Evolutionary conservation across 2,888 invertebrate genomes (phyloP).

Genomic region (Prosopocoilus inquinatus): DNA sequence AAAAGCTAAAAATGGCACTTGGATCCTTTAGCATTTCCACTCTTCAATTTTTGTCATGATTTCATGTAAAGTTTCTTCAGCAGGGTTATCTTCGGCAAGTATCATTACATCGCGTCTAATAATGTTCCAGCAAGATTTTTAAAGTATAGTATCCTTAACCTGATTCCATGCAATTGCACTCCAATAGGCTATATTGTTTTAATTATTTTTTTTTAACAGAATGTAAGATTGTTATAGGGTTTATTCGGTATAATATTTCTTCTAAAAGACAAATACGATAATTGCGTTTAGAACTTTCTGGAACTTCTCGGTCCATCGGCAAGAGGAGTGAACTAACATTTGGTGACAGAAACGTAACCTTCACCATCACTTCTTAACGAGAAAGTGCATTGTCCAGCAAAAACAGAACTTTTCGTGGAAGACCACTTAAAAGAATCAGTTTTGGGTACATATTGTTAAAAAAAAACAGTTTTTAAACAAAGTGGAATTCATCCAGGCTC

Average conservation of each 20-base stretch:
- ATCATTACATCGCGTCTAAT: constrained; percentile 1
- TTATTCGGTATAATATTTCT: not conserved
- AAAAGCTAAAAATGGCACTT: no score
- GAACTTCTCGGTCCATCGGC: not conserved
- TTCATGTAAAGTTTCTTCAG: not conserved
- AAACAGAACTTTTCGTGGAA: not conserved
- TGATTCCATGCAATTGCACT: not conserved
- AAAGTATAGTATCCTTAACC: not conserved
- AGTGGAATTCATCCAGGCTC: no score
- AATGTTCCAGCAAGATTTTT: constrained; percentile 1
- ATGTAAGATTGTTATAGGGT: no score
- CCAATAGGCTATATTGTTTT: not conserved
- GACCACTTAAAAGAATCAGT: not conserved
- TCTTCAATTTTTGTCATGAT: no score
- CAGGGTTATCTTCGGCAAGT: not conserved
- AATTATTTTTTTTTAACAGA: not conserved
- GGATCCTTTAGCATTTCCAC: no score
- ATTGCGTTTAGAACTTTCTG: not conserved
- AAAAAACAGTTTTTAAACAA: no score
- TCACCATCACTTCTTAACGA: constrained; percentile 3
- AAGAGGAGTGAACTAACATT: not conserved
- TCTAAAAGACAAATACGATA: constrained; percentile 1
- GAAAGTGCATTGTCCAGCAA: not conserved
- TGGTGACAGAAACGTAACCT: not conserved
- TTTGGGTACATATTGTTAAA: not conserved